Conservation (phyloP, 23 tunicate species). For the Oikopleura vanhoeffeni region DNA sequence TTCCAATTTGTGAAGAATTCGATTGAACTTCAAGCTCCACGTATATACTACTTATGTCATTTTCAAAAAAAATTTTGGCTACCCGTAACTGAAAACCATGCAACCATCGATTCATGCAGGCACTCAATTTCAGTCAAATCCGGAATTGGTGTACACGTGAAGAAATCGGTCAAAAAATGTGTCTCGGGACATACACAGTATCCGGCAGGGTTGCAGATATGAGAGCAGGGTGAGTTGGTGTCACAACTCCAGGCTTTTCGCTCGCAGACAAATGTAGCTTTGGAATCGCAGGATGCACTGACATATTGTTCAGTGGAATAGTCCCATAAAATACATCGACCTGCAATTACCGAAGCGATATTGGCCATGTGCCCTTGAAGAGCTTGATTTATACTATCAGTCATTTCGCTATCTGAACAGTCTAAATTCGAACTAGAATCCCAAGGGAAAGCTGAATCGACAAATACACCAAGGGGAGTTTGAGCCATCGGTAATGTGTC, state of each 20-base stretch:
- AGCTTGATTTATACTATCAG: neutral
- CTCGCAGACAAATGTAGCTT: neutral
- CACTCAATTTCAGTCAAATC: neutral
- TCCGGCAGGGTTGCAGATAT: neutral
- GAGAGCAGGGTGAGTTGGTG: neutral
- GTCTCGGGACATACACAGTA: neutral
- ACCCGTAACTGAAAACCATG: too few species aligned
- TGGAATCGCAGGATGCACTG: neutral
- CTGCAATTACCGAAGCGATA: neutral
- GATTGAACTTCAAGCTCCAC: too few species aligned
- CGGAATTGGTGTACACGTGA: neutral
- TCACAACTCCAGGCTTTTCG: neutral
- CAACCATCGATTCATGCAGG: neutral
- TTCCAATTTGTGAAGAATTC: too few species aligned
- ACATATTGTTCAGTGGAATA: neutral
- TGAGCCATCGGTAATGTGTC: neutral
- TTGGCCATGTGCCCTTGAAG: neutral
- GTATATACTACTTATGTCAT: too few species aligned
- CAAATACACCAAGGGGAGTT: neutral
- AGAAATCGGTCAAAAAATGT: neutral
- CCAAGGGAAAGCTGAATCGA: neutral
- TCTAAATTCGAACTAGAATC: too few species aligned
- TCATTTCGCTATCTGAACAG: neutral
- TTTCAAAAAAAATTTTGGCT: too few species aligned
- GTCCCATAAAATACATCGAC: neutral